These are phyloP conservation scores for Xyrauchen texanus DNA, from an alignment of 2,113 vertebrate species.

Conservation along the genomic window DNA sequence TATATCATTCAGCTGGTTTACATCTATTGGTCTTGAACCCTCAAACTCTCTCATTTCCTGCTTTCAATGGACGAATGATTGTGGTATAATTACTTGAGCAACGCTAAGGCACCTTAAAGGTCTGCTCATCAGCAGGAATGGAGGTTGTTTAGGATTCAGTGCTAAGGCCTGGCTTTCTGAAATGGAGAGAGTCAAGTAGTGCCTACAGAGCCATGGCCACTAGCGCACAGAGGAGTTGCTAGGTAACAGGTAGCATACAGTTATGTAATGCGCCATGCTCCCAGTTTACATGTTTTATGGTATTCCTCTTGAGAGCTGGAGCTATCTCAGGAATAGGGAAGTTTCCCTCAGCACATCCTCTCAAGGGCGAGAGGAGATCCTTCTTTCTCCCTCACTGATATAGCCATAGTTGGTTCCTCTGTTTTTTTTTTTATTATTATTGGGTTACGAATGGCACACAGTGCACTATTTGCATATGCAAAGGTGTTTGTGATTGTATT, in stretches of 20 bases:
- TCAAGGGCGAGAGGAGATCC: not conserved
- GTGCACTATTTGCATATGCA: not conserved
- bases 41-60: too few relatives aligned
- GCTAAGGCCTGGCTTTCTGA: conserved; percentile 44
- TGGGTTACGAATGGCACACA: not conserved
- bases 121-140: conserved; percentile 31
- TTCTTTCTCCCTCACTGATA: not conserved
- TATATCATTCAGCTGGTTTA: too few relatives aligned
- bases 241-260: conserved; percentile 75
- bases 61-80: not conserved
- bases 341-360: conserved; percentile 61
- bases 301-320: conserved; percentile 69
- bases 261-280: conserved; percentile 72
- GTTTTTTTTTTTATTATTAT: not conserved
- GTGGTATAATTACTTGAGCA: conserved; percentile 26
- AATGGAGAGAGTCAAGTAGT: conserved; percentile 53
- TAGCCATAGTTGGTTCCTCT: too few relatives aligned
- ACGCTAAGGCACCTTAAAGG: not conserved
- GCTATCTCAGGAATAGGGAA: conserved; percentile 65
- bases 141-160: conserved; percentile 45
- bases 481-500: not conserved
- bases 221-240: conserved; percentile 70
- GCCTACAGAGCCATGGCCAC: conserved; percentile 55
- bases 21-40: too few relatives aligned
- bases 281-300: conserved; percentile 68